These are phyloP conservation scores for Sylvia borin DNA, from an alignment of 2,797 vertebrate genomes.

Conservation along the genomic window DNA sequence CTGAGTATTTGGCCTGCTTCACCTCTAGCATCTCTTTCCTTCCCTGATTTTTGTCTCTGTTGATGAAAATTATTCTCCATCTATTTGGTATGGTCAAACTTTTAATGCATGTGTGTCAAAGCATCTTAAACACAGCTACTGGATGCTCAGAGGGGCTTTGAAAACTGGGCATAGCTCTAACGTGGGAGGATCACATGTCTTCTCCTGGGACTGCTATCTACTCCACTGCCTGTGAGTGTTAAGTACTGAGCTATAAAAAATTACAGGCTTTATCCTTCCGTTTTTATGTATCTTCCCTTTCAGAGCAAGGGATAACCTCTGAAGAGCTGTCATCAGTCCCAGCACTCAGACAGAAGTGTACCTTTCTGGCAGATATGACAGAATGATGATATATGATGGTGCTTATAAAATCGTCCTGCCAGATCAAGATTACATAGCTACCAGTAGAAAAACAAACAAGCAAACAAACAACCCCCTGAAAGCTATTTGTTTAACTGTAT, in stretches of 20 bases:
- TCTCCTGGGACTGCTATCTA: neutral
- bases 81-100: neutral
- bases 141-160: neutral
- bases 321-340: neutral
- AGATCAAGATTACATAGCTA: neutral
- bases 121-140: neutral
- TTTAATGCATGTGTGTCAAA: neutral
- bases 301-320: neutral
- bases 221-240: neutral
- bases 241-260: slow-evolving; percentile 36
- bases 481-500: neutral
- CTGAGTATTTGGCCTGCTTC: neutral
- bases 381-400: no score
- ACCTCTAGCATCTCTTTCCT: neutral
- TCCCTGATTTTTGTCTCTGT: neutral
- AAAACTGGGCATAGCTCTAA: neutral
- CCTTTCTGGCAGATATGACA: neutral
- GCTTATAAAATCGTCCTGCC: neutral
- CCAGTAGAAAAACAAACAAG: neutral
- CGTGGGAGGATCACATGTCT: neutral
- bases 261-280: neutral
- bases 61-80: neutral
- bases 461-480: neutral
- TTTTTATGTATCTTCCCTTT: neutral
- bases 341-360: neutral